Conservation (phyloP, 1,140 invertebrate species). For the Bombus breviceps region DNA sequence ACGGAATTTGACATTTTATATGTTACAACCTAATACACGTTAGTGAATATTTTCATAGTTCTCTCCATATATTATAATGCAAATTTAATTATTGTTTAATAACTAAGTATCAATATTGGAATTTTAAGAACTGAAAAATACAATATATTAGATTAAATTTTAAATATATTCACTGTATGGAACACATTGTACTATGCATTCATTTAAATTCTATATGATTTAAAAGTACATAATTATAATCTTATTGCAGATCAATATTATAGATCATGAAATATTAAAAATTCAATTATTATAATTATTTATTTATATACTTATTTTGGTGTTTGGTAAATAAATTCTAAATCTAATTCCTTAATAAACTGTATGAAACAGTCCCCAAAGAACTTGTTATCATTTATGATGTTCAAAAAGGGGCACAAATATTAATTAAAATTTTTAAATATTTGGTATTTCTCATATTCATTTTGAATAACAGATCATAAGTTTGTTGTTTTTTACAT, state of each 20-base stretch:
- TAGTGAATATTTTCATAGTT: not conserved
- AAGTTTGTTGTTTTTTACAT: constrained; percentile 51
- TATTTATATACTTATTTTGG: not conserved
- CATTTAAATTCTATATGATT: constrained; percentile 13
- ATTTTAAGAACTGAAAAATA: not conserved
- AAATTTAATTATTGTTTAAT: not conserved
- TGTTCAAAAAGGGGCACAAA: constrained; percentile 24
- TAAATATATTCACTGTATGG: not conserved
- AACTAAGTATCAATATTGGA: not conserved
- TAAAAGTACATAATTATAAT: constrained; percentile 6
- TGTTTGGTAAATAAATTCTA: constrained; percentile 24
- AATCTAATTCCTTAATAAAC: constrained; percentile 32
- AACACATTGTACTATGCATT: not conserved
- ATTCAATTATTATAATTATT: not conserved
- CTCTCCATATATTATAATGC: not conserved
- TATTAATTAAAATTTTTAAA: constrained; percentile 27
- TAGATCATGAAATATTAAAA: constrained; percentile 25
- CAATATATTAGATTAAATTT: not conserved
- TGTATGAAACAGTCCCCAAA: constrained; percentile 21
- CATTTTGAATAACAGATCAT: constrained; percentile 30
- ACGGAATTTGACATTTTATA: not conserved
- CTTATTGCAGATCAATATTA: constrained; percentile 11
- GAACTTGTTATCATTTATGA: constrained; percentile 2
- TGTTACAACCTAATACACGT: not conserved
- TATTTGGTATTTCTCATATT: constrained; percentile 26